Conservation (phyloP, 2,797 vertebrate genomes). For the Acropternis orthonyx region DNA sequence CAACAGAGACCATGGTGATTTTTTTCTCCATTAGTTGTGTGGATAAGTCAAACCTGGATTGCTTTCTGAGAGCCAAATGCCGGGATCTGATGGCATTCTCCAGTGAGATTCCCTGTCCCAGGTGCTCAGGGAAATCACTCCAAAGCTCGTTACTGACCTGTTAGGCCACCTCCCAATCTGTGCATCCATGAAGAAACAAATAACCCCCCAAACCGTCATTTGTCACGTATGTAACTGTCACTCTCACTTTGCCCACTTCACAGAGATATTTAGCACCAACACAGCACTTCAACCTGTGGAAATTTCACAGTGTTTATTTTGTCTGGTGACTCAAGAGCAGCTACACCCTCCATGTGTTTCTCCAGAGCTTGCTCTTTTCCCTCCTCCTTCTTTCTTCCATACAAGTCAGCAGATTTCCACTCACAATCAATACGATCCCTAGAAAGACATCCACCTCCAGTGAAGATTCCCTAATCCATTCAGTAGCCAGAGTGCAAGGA, state of each 20-base stretch:
- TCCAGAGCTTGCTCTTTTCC: background rate
- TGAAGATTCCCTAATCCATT: background rate
- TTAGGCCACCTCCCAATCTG: background rate
- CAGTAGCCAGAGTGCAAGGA: background rate
- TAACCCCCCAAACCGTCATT: background rate
- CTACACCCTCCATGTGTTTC: background rate
- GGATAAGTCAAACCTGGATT: background rate
- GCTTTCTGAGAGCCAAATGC: background rate
- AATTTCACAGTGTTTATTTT: background rate
- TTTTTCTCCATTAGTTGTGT: background rate
- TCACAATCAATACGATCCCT: background rate
- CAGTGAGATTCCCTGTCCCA: background rate
- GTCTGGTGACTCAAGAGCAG: background rate
- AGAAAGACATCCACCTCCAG: background rate
- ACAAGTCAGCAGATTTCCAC: background rate
- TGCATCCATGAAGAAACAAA: background rate
- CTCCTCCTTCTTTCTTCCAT: background rate
- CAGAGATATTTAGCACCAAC: background rate
- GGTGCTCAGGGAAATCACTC: background rate
- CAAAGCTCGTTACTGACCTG: background rate
- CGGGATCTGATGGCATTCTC: background rate
- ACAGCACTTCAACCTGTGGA: background rate
- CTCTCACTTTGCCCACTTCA: constrained; percentile 2
- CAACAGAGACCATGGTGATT: background rate
- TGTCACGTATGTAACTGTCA: constrained; percentile 6